Evolutionary conservation across 2,888 invertebrate genomes (phyloP).

Genomic region (Mesorhabditis spiculigera): DNA sequence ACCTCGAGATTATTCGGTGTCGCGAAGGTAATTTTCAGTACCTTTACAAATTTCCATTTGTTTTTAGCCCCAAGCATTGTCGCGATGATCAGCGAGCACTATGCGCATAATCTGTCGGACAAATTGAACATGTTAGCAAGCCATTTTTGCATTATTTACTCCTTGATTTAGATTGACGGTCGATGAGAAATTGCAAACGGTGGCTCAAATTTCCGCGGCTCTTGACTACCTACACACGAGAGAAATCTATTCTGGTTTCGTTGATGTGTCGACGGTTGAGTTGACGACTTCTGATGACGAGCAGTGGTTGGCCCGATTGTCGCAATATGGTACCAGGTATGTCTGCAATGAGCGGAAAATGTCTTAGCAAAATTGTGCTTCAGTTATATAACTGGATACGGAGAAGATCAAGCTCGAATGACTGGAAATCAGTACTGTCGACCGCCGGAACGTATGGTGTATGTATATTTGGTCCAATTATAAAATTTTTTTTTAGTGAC

Average conservation of each 20-base stretch:
- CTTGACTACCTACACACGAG: background rate
- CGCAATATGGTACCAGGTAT: background rate
- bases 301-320: background rate
- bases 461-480: background rate
- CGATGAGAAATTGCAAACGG: background rate
- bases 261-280: background rate
- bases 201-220: background rate
- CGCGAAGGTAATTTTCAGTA: background rate
- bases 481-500: background rate
- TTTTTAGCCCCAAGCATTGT: conserved; percentile 6
- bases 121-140: background rate
- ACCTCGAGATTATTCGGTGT: background rate
- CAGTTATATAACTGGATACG: background rate
- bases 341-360: background rate
- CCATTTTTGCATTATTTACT: background rate
- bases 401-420: background rate
- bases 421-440: background rate
- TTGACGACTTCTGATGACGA: background rate
- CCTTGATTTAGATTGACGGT: background rate
- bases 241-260: background rate
- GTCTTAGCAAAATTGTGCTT: background rate
- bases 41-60: background rate
- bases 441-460: background rate
- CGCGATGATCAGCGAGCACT: background rate
- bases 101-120: background rate